Evolutionary conservation across 1,140 invertebrate genomes (phyloP).

Genomic region (Cotesia glomerata): DNA sequence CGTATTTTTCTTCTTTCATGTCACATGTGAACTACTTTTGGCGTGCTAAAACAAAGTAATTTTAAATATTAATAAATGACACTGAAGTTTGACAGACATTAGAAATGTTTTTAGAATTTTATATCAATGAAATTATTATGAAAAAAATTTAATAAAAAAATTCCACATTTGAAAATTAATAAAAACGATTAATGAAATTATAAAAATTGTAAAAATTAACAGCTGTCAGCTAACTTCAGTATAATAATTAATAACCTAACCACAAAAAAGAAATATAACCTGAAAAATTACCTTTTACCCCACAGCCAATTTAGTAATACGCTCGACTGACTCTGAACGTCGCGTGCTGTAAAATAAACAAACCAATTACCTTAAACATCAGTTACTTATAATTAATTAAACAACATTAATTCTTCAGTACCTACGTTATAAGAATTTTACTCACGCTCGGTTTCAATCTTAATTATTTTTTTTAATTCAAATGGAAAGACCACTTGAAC

Average conservation of each 20-base stretch:
- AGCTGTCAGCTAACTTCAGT: too few species aligned
- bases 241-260: too few species aligned
- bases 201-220: too few species aligned
- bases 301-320: conserved; percentile 80
- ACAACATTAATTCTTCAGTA: not conserved
- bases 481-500: too few species aligned
- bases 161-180: not conserved
- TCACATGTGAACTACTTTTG: conserved; percentile 63
- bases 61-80: too few species aligned
- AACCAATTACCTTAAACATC: conserved; percentile 26
- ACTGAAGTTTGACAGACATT: conserved; percentile 23
- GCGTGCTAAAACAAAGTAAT: conserved; percentile 50
- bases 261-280: conserved; percentile 1
- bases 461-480: too few species aligned
- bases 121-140: not conserved
- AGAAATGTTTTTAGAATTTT: not conserved
- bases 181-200: not conserved
- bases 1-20: conserved; percentile 20
- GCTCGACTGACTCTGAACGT: conserved; percentile 77
- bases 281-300: conserved; percentile 65
- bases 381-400: not conserved
- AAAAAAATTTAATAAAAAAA: conserved; percentile 21
- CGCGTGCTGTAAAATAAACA: conserved; percentile 69
- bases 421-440: too few species aligned
- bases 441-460: too few species aligned